phyloP scores from a whole-genome alignment of 1,140 invertebrate genomes.

The Cotesia typhae region DNA sequence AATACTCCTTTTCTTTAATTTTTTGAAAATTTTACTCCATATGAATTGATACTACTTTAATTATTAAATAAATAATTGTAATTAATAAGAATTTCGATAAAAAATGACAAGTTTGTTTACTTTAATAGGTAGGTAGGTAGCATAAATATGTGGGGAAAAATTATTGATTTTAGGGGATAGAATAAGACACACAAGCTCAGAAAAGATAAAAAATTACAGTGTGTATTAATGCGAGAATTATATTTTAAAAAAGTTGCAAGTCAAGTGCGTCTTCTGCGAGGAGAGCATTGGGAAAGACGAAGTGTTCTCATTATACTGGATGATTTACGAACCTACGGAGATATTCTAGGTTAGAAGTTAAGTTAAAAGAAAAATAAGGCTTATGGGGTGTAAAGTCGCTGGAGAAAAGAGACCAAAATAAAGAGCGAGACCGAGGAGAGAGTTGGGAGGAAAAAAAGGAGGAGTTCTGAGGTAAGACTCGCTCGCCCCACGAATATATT shows the following conservation, averaged over 20 bases:
- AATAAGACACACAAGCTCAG: no score
- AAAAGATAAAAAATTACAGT: no score
- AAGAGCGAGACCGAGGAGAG: conserved; percentile 10
- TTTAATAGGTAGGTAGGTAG: no score
- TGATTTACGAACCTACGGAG: conserved; percentile 63
- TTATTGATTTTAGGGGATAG: no score
- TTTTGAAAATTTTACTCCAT: no score
- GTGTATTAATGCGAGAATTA: conserved; percentile 18
- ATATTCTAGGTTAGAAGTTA: conserved; percentile 63
- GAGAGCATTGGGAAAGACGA: conserved; percentile 58
- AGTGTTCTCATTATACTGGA: conserved; percentile 65
- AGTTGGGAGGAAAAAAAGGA: conserved; percentile 7
- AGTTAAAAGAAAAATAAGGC: conserved; percentile 68
- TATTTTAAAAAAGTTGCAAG: conserved; percentile 4
- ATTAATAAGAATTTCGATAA: no score
- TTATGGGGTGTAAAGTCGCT: conserved; percentile 63
- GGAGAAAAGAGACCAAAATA: conserved; percentile 35
- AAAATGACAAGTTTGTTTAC: no score
- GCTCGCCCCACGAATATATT: conserved; percentile 49
- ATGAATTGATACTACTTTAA: no score
- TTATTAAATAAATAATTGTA: no score
- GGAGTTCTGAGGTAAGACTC: conserved; percentile 22
- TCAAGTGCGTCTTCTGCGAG: conserved; percentile 24
- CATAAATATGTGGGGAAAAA: no score
- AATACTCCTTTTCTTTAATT: no score